Evolutionary conservation across 2,113 vertebrate species (phyloP), one percentile per base, ranked within the genome.

Genomic region (Marcusenius ussheri): DNA sequence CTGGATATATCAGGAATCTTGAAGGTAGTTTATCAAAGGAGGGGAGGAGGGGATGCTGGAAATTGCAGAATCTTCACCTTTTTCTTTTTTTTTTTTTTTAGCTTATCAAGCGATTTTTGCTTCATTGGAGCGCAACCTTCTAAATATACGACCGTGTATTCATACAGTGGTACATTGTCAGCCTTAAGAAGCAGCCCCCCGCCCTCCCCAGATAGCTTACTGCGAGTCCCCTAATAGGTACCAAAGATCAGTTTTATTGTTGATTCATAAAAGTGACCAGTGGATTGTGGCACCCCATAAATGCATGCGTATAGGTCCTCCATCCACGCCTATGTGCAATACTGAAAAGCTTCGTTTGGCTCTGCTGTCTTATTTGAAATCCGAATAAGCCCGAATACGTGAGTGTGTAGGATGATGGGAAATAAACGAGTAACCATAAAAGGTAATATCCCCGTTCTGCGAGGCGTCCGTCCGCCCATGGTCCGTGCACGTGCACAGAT

Each of bases 21-120:
- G 96, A 96, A 96, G 96, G 96, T 97, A 96, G 96, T 97, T 96
- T 94, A 95, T 93, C 94, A 94, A 95, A 96, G 94, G 93, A 95
- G 95, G 42, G n/a, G 83, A 70, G 35, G 21, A 83, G 83, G 49
- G 87, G 77, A 31, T 51, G 17, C n/a, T 83, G 46, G 66, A 96
- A 95, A 94, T 94, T 31, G 46, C 86, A 94, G 94, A 93, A 90
- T 95, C 92, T 94, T 96, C 95, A 95, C 94, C 94, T 91, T 92
- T 83, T 66, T 66, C 24, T 24, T 58, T 24, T 8, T 21, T 62
- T 62, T 8, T 66, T 66, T 31, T 46, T 45, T 84, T 24, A n/a
- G 83, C 45, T 84, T 47, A 84, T 84, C 21, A 84, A 84, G 83
- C 83, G 83, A 84, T 84, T 84, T 46, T 84, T n/a, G 39, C 83